Percentiles rank a stretch among this genome's conserved stretches.
Conservation (phyloP, 2,797 vertebrate genomes). For the Gorsachius magnificus region DNA sequence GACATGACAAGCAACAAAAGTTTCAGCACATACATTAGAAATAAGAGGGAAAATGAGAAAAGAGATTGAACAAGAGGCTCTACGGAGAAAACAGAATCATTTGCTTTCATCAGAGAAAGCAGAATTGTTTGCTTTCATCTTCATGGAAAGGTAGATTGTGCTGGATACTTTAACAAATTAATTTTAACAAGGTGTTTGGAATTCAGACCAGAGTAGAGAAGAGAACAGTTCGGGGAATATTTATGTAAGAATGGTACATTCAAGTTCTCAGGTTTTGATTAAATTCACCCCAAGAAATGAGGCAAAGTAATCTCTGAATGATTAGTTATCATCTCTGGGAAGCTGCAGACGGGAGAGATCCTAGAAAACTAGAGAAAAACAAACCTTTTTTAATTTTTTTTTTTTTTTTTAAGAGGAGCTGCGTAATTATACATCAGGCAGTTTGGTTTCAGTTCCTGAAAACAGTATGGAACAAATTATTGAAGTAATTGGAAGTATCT, state of each 20-base stretch:
- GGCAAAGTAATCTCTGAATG: neutral
- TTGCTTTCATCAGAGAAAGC: neutral
- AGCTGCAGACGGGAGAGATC: neutral
- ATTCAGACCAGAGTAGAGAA: neutral
- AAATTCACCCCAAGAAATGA: neutral
- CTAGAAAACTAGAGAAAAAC: neutral
- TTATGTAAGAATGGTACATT: neutral
- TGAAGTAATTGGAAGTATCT: neutral
- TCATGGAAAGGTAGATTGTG: neutral
- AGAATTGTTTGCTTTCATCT: neutral
- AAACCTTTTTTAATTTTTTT: neutral
- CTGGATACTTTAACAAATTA: neutral
- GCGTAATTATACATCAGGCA: neutral
- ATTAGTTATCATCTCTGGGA: neutral
- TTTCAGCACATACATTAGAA: neutral
- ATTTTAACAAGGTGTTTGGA: slow-evolving; percentile 2
- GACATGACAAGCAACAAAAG: neutral
- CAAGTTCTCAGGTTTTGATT: neutral
- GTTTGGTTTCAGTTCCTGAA: neutral
- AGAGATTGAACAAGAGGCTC: neutral
- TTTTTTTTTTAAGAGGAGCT: neutral
- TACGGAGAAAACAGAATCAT: neutral
- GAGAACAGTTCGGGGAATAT: neutral
- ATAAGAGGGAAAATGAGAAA: neutral
- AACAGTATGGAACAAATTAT: neutral